Percentiles rank a stretch among this genome's conserved stretches.
These are phyloP conservation scores for Anguilla megastoma DNA, from an alignment of 2,797 vertebrate species.

Conservation along the genomic window DNA sequence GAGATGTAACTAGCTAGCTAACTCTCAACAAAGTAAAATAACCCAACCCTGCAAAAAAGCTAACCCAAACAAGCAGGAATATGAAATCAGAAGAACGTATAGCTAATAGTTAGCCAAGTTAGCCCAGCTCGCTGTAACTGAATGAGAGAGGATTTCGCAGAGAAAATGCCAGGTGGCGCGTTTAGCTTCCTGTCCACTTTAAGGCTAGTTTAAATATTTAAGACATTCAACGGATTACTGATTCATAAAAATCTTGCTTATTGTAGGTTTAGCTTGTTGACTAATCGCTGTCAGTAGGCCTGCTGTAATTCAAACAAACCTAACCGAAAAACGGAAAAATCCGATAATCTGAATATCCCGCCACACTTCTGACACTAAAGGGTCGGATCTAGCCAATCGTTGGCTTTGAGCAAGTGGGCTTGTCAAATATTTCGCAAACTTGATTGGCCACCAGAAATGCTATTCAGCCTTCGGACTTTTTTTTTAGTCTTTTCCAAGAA, in stretches of 20 bases:
- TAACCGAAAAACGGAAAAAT: not conserved
- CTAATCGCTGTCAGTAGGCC: not conserved
- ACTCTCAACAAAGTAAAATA: not conserved
- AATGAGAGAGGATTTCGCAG: constrained; percentile 3
- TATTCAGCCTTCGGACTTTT: not conserved
- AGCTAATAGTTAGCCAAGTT: not conserved
- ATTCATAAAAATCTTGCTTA: not conserved
- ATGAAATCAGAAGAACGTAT: not conserved
- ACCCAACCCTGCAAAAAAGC: not conserved
- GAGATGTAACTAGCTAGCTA: not conserved
- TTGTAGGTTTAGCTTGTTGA: not conserved
- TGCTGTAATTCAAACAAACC: not conserved
- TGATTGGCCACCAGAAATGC: not conserved
- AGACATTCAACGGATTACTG: not conserved
- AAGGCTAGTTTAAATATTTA: not conserved
- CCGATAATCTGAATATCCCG: constrained; percentile 44
- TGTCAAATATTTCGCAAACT: not conserved
- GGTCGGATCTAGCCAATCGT: constrained; percentile 29
- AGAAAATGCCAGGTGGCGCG: constrained; percentile 11
- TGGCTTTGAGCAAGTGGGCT: not conserved
- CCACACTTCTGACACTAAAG: constrained; percentile 25
- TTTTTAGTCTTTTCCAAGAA: not conserved
- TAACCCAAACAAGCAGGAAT: not conserved
- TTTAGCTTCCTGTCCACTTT: not conserved
- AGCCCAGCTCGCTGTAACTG: not conserved